Evolutionary conservation across 2,888 invertebrate species (phyloP).

Genomic region (Drosophila mimica): DNA sequence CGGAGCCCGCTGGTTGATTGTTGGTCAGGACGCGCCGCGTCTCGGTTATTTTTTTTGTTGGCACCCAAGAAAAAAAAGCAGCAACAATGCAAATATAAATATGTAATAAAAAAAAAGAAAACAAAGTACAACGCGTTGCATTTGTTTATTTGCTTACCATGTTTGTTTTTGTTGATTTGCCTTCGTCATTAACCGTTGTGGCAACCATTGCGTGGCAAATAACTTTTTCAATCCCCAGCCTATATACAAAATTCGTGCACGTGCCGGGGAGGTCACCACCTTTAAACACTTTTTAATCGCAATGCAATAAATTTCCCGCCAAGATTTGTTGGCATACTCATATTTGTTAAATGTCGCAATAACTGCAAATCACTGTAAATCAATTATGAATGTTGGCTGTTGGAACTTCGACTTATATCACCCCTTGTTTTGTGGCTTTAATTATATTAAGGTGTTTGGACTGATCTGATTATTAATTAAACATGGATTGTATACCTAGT

Average conservation of each 20-base stretch:
- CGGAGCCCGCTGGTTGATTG: slow-evolving; percentile 60
- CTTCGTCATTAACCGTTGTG: slow-evolving; percentile 19
- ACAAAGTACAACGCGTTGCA: slow-evolving; percentile 15
- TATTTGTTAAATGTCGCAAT: slow-evolving; percentile 21
- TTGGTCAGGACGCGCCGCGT: slow-evolving; percentile 38
- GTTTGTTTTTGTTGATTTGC: slow-evolving; percentile 23
- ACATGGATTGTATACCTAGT: slow-evolving; percentile 17
- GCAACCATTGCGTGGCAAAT: slow-evolving; percentile 45
- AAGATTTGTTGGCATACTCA: slow-evolving; percentile 55
- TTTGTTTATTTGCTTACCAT: slow-evolving; percentile 29
- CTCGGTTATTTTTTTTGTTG: slow-evolving; percentile 47
- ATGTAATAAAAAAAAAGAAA: slow-evolving; percentile 25
- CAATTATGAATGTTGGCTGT: slow-evolving; percentile 12
- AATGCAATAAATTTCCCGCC: slow-evolving; percentile 44
- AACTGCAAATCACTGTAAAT: slow-evolving; percentile 6
- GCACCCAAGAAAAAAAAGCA: slow-evolving; percentile 38
- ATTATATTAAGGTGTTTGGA: slow-evolving; percentile 26
- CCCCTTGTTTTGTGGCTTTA: background rate
- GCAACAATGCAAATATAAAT: slow-evolving; percentile 30
- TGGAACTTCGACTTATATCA: slow-evolving; percentile 1
- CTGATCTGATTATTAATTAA: slow-evolving; percentile 42
- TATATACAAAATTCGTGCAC: slow-evolving; percentile 34
- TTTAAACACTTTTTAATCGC: slow-evolving; percentile 32
- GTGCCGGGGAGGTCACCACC: slow-evolving; percentile 40
- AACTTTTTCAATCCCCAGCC: slow-evolving; percentile 49